phyloP scores from a whole-genome alignment of 2,888 invertebrate species.

The Dasypolia templi region DNA sequence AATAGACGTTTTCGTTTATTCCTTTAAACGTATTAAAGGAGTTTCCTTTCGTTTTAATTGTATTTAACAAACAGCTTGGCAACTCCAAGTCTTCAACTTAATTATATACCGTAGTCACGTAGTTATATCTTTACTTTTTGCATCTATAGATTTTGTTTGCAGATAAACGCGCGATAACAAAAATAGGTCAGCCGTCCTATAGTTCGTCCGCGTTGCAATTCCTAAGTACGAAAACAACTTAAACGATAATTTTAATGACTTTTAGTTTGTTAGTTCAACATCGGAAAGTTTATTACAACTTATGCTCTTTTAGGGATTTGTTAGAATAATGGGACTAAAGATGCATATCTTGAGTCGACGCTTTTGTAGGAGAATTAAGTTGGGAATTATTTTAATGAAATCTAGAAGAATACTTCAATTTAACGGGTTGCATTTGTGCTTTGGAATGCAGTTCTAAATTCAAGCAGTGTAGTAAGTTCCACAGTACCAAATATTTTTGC shows the following conservation, averaged over 20 bases:
- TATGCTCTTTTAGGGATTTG: slow-evolving; percentile 59
- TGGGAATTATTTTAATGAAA: neutral
- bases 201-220: slow-evolving; percentile 56
- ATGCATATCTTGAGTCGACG: slow-evolving; percentile 49
- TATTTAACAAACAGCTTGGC: slow-evolving; percentile 52
- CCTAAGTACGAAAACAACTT: slow-evolving; percentile 66
- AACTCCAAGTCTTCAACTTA: slow-evolving; percentile 52
- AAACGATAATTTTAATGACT: slow-evolving; percentile 77
- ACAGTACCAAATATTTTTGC: too few relatives aligned
- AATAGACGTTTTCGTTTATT: slow-evolving; percentile 46
- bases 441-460: neutral
- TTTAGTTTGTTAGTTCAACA: slow-evolving; percentile 67
- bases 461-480: neutral
- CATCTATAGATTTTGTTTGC: slow-evolving; percentile 49
- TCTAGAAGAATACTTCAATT: neutral
- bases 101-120: slow-evolving; percentile 44
- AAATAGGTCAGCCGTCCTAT: slow-evolving; percentile 68
- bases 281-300: slow-evolving; percentile 56
- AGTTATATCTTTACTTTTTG: slow-evolving; percentile 47
- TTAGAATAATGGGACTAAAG: slow-evolving; percentile 46
- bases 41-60: slow-evolving; percentile 51
- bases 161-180: slow-evolving; percentile 63
- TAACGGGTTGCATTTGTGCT: neutral
- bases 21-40: slow-evolving; percentile 52
- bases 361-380: slow-evolving; percentile 6